Conservation (phyloP, 2,888 invertebrate species). For the Drosophila tripunctata region DNA sequence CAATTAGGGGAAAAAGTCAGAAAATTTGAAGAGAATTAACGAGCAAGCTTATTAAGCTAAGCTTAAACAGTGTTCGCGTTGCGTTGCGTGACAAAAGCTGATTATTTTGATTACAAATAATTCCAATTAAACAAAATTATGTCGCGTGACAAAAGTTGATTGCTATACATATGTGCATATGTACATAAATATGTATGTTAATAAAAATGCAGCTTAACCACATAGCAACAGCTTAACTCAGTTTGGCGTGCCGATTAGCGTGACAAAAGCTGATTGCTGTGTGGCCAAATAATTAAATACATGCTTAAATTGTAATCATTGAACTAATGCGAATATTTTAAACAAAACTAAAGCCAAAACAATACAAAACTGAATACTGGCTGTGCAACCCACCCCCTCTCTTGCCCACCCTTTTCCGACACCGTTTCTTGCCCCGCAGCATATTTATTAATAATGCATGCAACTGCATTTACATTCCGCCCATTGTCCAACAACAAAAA, state of each 20-base stretch:
- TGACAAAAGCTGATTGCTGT: conserved; percentile 3
- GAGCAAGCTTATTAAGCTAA: neutral
- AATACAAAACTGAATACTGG: conserved; percentile 4
- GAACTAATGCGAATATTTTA: conserved; percentile 7
- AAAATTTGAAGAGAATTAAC: neutral
- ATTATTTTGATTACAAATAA: neutral
- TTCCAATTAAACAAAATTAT: neutral
- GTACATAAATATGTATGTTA: no score
- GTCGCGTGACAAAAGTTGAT: conserved; percentile 3
- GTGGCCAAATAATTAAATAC: conserved; percentile 7
- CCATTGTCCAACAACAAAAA: neutral
- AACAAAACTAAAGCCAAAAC: conserved; percentile 1
- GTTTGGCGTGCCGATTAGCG: neutral
- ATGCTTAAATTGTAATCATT: conserved; percentile 1
- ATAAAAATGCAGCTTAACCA: neutral
- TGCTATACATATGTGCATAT: no score
- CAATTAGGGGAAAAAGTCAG: conserved; percentile 49
- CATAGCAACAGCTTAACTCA: neutral
- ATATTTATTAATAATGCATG: conserved; percentile 61
- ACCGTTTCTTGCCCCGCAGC: conserved; percentile 6
- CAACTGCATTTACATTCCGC: conserved; percentile 45
- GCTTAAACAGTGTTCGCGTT: no score
- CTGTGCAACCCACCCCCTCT: neutral
- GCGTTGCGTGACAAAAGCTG: conserved; percentile 1
- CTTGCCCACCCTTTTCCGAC: neutral